Evolutionary conservation across 2,888 invertebrate genomes (phyloP), one percentile per base, ranked within the genome.

Genomic region (Chrysomela aeneicollis): DNA sequence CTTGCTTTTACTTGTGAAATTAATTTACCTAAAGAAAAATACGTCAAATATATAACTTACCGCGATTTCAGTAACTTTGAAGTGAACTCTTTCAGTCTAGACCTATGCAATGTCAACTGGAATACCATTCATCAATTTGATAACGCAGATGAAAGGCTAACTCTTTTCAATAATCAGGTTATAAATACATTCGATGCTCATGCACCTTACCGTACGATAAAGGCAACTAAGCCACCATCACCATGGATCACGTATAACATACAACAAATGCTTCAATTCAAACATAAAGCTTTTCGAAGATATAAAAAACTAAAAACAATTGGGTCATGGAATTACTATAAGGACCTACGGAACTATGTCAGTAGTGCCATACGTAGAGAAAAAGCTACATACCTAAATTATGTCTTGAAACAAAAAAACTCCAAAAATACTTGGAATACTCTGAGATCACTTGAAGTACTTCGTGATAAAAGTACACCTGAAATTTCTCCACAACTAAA

Each of bases 111-210:
- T 49, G 49, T 17, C 49, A 49, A 51, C 51, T 51, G 51, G 22
- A 51, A 51, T 51, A 21, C 26, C 51, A 51, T 51, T 15, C 21
- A 21, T 51, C 51, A 51, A 21, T 21, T 9, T 51, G 51, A 51
- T 51, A 26, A 51, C 9, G 8, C 15, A 21, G 51, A 51, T 51
- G 51, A 51, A 9, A 49, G 10, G 49, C 49, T 49, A 2, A 17
- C 49, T 49, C 2, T 49, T 49, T 49, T 49, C 49, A 51, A 51
- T 26, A 21, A 21, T 6, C 22, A 51, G 22, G 21, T 4, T 51
- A 15, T 22, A 49, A 49, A 49, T 49, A 49, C 21, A 17, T 49
- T 49, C 18, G 1, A 49, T 17, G 18, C 15, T 18, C 49, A 18
- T 49, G 49, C 49, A 9, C 19, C 8, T 49, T 21, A 17, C 8